Evolutionary conservation across 2,113 vertebrate species (phyloP).

Genomic region (Pituophis catenifer): DNA sequence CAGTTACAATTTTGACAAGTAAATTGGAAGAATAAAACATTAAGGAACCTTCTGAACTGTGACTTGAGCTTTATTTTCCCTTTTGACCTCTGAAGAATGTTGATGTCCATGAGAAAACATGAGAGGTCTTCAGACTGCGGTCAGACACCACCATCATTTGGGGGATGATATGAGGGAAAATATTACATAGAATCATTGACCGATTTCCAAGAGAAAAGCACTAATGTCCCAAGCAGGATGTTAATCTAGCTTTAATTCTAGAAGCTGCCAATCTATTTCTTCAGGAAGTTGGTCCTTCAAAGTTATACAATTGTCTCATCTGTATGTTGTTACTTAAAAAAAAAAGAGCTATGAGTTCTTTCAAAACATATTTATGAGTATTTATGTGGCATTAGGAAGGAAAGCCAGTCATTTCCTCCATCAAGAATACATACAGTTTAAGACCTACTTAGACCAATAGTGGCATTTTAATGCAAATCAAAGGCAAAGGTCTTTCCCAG

Average conservation of each 20-base stretch:
- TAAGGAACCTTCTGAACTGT: neutral
- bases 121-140: slow-evolving; percentile 11
- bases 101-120: slow-evolving; percentile 7
- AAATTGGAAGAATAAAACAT: slow-evolving; percentile 21
- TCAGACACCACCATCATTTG: slow-evolving; percentile 16
- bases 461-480: neutral
- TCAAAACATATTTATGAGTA: neutral
- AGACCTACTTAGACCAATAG: neutral
- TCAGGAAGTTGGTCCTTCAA: neutral
- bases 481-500: neutral
- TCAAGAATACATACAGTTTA: neutral
- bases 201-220: neutral
- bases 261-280: neutral
- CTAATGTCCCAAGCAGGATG: neutral
- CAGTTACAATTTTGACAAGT: slow-evolving; percentile 7
- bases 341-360: neutral
- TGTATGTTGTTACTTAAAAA: neutral
- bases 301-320: neutral
- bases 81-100: slow-evolving; percentile 6
- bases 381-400: neutral
- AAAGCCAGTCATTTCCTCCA: neutral
- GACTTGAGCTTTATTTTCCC: slow-evolving; percentile 2
- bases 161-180: slow-evolving; percentile 8
- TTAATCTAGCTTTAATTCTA: neutral
- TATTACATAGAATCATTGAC: neutral